Evolutionary conservation across 2,888 invertebrate species (phyloP), one percentile per base, ranked within the genome.

Genomic region (Noctua janthe): DNA sequence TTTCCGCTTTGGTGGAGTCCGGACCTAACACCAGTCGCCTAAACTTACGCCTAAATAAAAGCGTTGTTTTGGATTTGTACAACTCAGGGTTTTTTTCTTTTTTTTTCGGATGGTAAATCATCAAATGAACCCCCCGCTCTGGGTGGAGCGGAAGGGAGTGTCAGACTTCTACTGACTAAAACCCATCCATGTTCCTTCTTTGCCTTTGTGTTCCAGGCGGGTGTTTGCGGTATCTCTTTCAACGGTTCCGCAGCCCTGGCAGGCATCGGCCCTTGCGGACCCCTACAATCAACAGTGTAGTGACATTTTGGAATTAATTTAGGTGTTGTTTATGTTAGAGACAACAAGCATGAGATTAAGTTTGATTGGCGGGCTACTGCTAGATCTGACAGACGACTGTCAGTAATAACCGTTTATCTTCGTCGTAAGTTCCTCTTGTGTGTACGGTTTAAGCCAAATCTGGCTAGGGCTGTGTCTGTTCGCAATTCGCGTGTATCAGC

Each of bases 311-410:
- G 17, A 51, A 64, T 64, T 64, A 17, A 64, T 35, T 35, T 64
- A 35, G 17, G 35, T 35, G 8, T 1, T 35, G 10, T 20, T 0
- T 64, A 64, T 20, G 10, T 35, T 20, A 64, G 17, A 17, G 35
- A 64, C 17, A 64, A 64, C 35, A 35, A 20, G 2, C 64, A 29
- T 29, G 2, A 62, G 62, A 62, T 29, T 15, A 17, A 29, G 35
- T 64, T 71, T 62, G 35, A 47, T 70, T 59, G 29, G 17, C 66
- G 29, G 66, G 54, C 39, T 70, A 43, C 59, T 69, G 62, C 49
- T 35, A 86, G 49, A 77, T 82, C 86, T 77, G 77, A 86, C 74
- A 75, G 8, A 67, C 49, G 10, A 77, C 47, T 82, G 82, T 54
- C 69, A 59, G 64, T 64, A 51, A 67, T 72, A 86, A 56, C n/a